Base-by-base conservation (phyloP, 2,888 invertebrate species). In the Aproaerema taeniolella region DNA sequence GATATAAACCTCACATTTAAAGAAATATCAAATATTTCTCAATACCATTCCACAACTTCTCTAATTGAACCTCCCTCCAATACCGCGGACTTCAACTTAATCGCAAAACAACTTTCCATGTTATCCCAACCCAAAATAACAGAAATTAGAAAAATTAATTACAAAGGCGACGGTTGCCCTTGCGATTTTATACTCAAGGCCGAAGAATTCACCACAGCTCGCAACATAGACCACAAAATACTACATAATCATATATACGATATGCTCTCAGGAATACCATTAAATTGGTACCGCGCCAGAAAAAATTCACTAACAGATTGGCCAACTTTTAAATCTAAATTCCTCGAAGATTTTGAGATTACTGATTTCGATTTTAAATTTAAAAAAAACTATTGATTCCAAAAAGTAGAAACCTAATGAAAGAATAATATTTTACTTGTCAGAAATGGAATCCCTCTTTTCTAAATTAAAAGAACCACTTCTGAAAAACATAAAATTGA, bases 401-500 rank as follows among this genome's bases (percentile, higher is more conserved):
- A 11, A 9, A n/a, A 30, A 30, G n/a, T 13, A 30, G 12, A 2
- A 7, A 10, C 13, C 30, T 12, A 8, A 30, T 13, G 30, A 30
- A 9, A 3, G 30, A 3, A 9, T 30, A 12, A 30, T 30, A 3
- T 13, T 28, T 6, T 30, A 30, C 9, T 30, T 30, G 2, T 12
- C 12, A 2, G n/a, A 2, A 7, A 12, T 30, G 30, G 12, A 30
- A 30, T 30, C 30, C 6, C 12, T 30, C 10, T 30, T 30, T 30
- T 28, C 28, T 4, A 28, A 28, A 28, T 28, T 28, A 28, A 5
- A n/a, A 7, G 28, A 28, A 28, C 28, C 28, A 28, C 10, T 28
- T n/a, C 28, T 10, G 28, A 24, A 43, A 14, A 40, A 37, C 40
- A 28, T 3, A 28, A 20, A 20, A 20, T 7, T 20, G 5, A 20